Evolutionary conservation across 2,113 vertebrate species (phyloP).

Genomic region (Misgurnus anguillicaudatus): DNA sequence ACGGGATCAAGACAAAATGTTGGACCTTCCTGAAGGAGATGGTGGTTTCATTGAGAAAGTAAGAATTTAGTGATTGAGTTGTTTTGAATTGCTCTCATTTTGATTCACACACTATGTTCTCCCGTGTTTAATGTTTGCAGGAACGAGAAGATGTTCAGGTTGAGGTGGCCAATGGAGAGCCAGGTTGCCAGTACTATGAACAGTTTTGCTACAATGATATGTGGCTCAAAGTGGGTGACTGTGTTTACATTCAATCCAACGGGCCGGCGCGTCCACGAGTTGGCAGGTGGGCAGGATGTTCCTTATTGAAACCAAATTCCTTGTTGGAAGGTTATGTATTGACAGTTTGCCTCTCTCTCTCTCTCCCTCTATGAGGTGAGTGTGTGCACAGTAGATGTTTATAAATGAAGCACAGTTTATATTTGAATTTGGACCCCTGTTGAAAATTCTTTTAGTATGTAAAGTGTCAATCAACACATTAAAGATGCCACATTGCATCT

Average conservation of each 20-base stretch:
- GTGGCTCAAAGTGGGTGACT: conserved; percentile 96
- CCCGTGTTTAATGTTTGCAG: conserved; percentile 62
- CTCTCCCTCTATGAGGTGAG: not conserved
- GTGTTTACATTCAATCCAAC: conserved; percentile 93
- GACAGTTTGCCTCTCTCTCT: not conserved
- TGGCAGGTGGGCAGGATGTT: conserved; percentile 79
- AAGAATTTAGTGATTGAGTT: not conserved
- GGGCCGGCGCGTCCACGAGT: conserved; percentile 87
- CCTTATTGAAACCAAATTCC: not conserved
- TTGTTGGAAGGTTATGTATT: too few species aligned
- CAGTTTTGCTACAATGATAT: conserved; percentile 89
- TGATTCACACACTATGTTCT: not conserved
- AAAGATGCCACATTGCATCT: too few species aligned
- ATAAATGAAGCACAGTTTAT: too few species aligned
- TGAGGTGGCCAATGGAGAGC: conserved; percentile 90
- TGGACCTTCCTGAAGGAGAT: conserved; percentile 76
- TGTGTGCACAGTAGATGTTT: too few species aligned
- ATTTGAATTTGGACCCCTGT: too few species aligned
- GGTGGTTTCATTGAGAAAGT: conserved; percentile 75
- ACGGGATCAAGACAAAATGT: conserved; percentile 84
- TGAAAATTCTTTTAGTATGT: too few species aligned
- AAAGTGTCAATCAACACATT: too few species aligned
- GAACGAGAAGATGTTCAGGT: conserved; percentile 92
- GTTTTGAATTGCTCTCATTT: not conserved
- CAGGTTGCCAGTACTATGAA: conserved; percentile 90